Percentiles rank a stretch among this genome's conserved stretches.
Conservation (phyloP, 2,888 invertebrate species). For the Agonopterix arenella region DNA sequence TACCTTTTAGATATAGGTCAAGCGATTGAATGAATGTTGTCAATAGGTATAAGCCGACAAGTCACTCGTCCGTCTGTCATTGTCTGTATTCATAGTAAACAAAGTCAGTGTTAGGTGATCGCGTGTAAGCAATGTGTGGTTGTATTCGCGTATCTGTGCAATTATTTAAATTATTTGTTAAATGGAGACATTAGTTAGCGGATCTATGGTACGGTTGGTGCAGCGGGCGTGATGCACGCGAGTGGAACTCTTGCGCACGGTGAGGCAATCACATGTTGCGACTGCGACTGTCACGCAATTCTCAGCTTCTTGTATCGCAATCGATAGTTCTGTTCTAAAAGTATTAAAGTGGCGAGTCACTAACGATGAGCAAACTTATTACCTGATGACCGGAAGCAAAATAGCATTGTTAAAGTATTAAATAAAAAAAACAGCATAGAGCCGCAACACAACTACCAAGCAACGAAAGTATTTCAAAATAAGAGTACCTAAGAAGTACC, state of each 20-base stretch:
- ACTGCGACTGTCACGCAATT: slow-evolving; percentile 43
- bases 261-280: slow-evolving; percentile 39
- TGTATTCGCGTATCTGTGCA: background rate
- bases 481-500: background rate
- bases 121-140: slow-evolving; percentile 1
- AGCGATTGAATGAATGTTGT: slow-evolving; percentile 1
- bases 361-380: too few species aligned
- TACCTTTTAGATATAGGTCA: too few species aligned
- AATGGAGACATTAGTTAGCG: slow-evolving; percentile 34
- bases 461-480: background rate
- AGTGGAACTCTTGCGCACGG: slow-evolving; percentile 23
- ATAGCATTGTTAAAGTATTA: too few species aligned
- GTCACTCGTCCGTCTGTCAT: background rate
- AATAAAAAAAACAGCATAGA: background rate
- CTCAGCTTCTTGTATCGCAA: slow-evolving; percentile 7
- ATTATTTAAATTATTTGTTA: slow-evolving; percentile 14
- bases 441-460: background rate
- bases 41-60: background rate
- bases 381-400: too few species aligned
- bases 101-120: slow-evolving; percentile 9
- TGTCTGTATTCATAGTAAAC: slow-evolving; percentile 14
- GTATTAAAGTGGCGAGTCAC: too few species aligned
- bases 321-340: background rate
- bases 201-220: slow-evolving; percentile 47
- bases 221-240: slow-evolving; percentile 61